Conservation (phyloP, 2,113 vertebrate genomes). For the Pseudorhombus dupliciocellatus region DNA sequence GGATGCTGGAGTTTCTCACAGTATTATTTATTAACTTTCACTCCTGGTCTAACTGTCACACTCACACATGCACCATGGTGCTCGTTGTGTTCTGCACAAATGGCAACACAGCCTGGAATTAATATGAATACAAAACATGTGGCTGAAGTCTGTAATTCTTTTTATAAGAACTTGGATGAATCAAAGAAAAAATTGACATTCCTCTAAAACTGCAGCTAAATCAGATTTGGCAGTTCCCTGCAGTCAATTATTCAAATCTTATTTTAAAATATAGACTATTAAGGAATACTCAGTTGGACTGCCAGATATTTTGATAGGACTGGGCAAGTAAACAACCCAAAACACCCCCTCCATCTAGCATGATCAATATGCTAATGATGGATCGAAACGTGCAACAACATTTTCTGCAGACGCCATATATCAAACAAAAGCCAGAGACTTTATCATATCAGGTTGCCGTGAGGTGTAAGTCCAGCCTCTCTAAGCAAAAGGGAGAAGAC, state of each 20-base stretch:
- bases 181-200: neutral
- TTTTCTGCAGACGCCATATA: neutral
- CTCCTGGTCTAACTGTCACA: conserved; percentile 22
- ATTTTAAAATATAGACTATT: neutral
- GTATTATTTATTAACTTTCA: conserved; percentile 14
- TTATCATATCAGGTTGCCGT: neutral
- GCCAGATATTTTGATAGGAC: neutral
- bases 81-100: conserved; percentile 9
- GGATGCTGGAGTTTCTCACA: conserved; percentile 21
- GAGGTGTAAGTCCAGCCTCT: neutral
- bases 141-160: conserved; percentile 2
- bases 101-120: neutral
- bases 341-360: too few species aligned
- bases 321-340: neutral
- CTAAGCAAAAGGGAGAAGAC: neutral
- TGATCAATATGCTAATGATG: too few species aligned
- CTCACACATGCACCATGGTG: neutral
- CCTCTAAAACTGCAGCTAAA: neutral
- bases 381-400: too few species aligned
- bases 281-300: neutral
- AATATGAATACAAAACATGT: conserved; percentile 37
- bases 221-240: neutral
- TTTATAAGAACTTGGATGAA: conserved; percentile 16
- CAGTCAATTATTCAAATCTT: neutral
- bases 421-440: neutral